Percentiles rank a stretch among this genome's conserved stretches.
phyloP scores from a whole-genome alignment of 2,113 vertebrate genomes.

The Rhinolophus ferrumequinum region DNA sequence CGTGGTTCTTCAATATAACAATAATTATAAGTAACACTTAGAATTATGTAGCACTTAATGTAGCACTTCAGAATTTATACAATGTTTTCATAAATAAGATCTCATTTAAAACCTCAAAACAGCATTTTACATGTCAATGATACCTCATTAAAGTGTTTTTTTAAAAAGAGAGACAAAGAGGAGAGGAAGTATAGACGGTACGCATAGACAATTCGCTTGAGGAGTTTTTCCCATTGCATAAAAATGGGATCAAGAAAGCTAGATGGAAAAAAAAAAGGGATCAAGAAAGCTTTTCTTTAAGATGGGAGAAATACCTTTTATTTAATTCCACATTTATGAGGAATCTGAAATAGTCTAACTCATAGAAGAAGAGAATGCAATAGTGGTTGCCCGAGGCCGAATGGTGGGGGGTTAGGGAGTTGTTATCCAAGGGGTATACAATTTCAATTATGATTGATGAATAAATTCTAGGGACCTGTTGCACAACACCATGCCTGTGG shows the following conservation, averaged over 20 bases:
- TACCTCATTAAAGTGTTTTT: not conserved
- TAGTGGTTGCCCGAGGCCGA: not conserved
- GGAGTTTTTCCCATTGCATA: not conserved
- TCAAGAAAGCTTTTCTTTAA: not conserved
- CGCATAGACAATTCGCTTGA: not conserved
- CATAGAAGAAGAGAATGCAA: not conserved
- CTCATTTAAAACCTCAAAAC: conserved; percentile 19
- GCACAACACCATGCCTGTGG: too few species aligned
- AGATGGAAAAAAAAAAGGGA: not conserved
- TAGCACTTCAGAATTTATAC: not conserved
- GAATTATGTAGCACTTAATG: too few species aligned
- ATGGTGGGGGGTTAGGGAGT: too few species aligned
- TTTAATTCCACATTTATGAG: not conserved
- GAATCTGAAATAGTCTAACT: not conserved
- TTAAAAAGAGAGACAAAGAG: not conserved
- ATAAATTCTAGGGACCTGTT: not conserved
- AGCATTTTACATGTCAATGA: not conserved
- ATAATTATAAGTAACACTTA: not conserved
- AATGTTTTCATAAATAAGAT: not conserved
- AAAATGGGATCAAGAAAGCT: not conserved
- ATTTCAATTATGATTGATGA: not conserved
- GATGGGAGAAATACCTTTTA: not conserved
- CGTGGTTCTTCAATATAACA: not conserved
- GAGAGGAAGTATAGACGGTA: not conserved
- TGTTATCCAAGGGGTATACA: not conserved